phyloP scores from a whole-genome alignment of 2,113 vertebrate species.

The Lamprotornis superbus region DNA sequence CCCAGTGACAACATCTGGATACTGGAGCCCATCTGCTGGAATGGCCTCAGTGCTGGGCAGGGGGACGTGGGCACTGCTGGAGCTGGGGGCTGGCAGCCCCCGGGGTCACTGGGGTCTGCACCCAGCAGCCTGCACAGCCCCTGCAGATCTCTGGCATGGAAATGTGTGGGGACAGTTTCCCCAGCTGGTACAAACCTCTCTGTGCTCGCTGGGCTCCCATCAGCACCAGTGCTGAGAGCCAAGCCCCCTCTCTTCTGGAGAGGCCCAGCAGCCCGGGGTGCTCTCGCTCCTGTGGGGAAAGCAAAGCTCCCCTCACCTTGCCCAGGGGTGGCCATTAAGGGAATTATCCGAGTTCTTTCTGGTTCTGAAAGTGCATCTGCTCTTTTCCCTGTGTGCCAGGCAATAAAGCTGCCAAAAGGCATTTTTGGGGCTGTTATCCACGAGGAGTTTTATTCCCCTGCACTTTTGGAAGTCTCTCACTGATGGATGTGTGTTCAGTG shows the following conservation, averaged over 20 bases:
- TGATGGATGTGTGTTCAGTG: not conserved
- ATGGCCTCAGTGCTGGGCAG: not conserved
- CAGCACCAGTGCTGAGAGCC: not conserved
- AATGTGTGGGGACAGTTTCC: fast-evolving
- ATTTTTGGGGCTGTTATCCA: not conserved
- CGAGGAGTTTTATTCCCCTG: conserved; percentile 7
- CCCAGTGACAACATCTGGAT: conserved; percentile 43
- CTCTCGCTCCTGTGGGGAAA: fast-evolving
- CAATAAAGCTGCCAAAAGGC: conserved; percentile 32
- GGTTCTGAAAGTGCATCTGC: not conserved
- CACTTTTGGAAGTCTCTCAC: not conserved
- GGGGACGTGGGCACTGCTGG: not conserved
- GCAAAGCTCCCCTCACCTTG: not conserved
- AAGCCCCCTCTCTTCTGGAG: not conserved
- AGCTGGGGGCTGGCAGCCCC: not conserved
- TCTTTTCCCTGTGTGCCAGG: not conserved
- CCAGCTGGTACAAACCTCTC: not conserved
- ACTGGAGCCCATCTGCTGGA: not conserved
- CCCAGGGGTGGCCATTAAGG: not conserved
- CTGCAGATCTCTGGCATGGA: not conserved
- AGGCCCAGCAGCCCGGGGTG: not conserved
- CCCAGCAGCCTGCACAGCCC: not conserved
- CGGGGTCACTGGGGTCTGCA: not conserved
- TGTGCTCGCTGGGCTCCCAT: fast-evolving
- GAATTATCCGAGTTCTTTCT: not conserved